A percentile compares a stretch with the other conserved stretches of the same genome.
phyloP scores from a whole-genome alignment of 2,888 invertebrate genomes.

The Trachelus stipa region DNA sequence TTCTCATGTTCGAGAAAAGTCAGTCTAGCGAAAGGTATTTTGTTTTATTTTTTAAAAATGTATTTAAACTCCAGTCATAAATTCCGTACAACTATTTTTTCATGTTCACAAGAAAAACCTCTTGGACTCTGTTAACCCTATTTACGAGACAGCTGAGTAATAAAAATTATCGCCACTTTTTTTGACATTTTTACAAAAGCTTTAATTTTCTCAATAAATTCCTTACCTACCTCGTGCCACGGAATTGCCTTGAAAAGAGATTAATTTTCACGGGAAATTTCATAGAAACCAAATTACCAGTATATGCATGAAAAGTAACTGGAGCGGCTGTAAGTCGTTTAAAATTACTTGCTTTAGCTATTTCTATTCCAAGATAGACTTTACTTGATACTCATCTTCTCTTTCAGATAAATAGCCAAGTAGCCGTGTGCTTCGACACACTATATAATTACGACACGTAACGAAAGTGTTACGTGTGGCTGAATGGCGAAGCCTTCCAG shows the following conservation, averaged over 20 bases:
- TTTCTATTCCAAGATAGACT: slow-evolving; percentile 15
- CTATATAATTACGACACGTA: slow-evolving; percentile 43
- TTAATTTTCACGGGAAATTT: no score
- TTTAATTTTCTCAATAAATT: background rate
- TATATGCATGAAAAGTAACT: background rate
- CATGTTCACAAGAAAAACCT: background rate
- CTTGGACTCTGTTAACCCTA: background rate
- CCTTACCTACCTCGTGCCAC: background rate
- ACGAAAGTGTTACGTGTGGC: slow-evolving; percentile 40
- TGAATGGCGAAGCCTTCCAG: background rate
- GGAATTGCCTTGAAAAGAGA: background rate
- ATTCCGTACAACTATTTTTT: background rate
- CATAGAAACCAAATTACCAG: no score
- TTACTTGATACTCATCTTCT: slow-evolving; percentile 39
- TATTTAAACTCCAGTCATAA: background rate
- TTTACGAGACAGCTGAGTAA: background rate
- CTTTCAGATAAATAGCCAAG: slow-evolving; percentile 39
- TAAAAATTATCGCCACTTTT: background rate
- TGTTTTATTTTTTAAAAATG: background rate
- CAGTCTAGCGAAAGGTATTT: background rate
- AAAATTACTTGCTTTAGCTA: background rate
- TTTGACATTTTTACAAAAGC: background rate
- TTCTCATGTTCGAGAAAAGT: slow-evolving; percentile 17
- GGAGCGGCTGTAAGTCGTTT: background rate
- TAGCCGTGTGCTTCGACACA: slow-evolving; percentile 31